Base-by-base conservation (phyloP, 2,888 invertebrate genomes). In the Dynastes maya region DNA sequence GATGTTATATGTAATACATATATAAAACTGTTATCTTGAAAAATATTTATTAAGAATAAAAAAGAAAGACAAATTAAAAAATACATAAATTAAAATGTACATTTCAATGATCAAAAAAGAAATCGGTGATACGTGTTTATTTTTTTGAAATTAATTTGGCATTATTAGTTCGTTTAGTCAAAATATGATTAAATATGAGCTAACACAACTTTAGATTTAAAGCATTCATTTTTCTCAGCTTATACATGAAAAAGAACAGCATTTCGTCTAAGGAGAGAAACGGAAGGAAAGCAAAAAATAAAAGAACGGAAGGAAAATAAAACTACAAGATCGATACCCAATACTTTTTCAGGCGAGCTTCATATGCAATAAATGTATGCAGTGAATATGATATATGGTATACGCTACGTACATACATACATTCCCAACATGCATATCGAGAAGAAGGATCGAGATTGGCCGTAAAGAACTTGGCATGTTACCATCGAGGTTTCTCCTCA, bases 341-440 rank as follows among this genome's bases (percentile, higher is more conserved):
- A 72, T 72, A 40, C 58, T 72, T 51, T 58, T 40, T 53, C 8
- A n/a, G 72, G 9, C 9, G 45, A 37, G 58, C 16, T 58, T 58
- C 72, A 72, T 58, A 37, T 72, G 72, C 40, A 72, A 72, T 37
- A 58, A 72, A 72, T 72, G 32, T 55, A 58, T 40, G 40, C 37
- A 65, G 16, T 11, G 40, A 27, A 72, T 58, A 58, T 40, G 58
- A 72, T 72, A 58, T 72, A 72, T 40, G 55, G 37, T 16, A 58
- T 55, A 29, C 45, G 45, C 45, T 45, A 45, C 45, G 45, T 45
- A 45, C 45, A 32, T 37, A 32, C 27, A 29, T 58, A 45, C 22
- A 40, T 37, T 67, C 22, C 67, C 9, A 49, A 27, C 67, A 2
- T 67, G 67, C 67, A 49, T 45, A 27, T 67, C 16, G 16, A 6